A percentile compares a stretch with the other conserved stretches of the same genome.
Conservation (phyloP, 2,113 vertebrate species). For the Hippolais icterina region DNA sequence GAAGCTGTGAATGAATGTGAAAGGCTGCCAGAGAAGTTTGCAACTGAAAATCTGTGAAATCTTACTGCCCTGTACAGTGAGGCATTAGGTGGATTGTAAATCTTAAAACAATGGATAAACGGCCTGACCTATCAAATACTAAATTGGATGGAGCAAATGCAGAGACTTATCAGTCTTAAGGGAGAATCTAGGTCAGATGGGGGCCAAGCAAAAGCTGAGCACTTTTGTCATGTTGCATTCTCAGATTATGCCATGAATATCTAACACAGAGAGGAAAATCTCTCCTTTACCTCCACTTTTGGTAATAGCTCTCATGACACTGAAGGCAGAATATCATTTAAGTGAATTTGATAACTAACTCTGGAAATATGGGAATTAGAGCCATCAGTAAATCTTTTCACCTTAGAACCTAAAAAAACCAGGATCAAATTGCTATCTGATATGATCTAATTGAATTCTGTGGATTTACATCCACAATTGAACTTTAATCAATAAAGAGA, state of each 20-base stretch:
- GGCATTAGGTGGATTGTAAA: not conserved
- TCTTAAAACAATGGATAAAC: not conserved
- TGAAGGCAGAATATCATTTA: not conserved
- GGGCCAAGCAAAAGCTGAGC: not conserved
- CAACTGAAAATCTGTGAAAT: not conserved
- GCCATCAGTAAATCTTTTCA: constrained; percentile 31
- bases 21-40: not conserved
- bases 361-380: constrained; percentile 25
- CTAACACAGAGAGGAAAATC: not conserved
- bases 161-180: not conserved
- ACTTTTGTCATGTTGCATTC: not conserved
- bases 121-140: not conserved
- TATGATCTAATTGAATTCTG: constrained; percentile 36
- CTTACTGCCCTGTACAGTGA: not conserved
- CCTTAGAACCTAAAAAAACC: not conserved
- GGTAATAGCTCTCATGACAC: not conserved
- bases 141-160: not conserved
- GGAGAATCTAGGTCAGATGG: not conserved
- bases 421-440: constrained; percentile 23
- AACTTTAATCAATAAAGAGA: constrained; percentile 32
- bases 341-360: not conserved
- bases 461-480: constrained; percentile 31
- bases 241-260: not conserved
- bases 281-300: not conserved
- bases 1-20: not conserved